Base-by-base conservation (phyloP, 2,888 invertebrate species). In the Lumbricus terrestris region DNA sequence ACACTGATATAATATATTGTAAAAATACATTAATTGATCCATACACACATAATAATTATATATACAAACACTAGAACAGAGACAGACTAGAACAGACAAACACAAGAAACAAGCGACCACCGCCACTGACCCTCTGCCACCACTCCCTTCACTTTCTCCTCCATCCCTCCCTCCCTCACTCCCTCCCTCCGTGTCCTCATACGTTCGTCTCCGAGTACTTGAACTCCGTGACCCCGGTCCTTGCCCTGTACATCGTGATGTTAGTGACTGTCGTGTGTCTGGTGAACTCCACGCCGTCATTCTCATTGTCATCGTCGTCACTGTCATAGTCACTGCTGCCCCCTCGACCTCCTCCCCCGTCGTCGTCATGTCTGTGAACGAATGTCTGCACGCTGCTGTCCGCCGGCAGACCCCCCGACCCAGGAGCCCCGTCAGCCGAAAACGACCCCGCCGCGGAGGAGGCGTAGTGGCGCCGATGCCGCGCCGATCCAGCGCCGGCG, bases 391-490 rank as follows among this genome's bases (percentile, higher is more conserved):
- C 42, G 89, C 88, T n/a, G 90, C 89, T 33, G 89, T 40, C 34
- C 38, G 82, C 34, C 69, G 88, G n/a, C 33, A 82, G 34, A 34
- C 35, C 40, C 88, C 89, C n/a, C n/a, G n/a, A 33, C 42, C 88
- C 29, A 2, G 69, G n/a, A n/a, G n/a, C n/a, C n/a, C n/a, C 69
- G 69, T 69, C 69, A 69, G 69, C 69, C 69, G 69, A 69, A 69
- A 69, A 69, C 8, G 69, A 69, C n/a, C n/a, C n/a, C n/a, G n/a
- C n/a, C 29, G 69, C 69, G 23, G 90, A 90, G 42, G 92, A 90
- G 42, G 92, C 82, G 89, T 89, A 92, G 15, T 92, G 89, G 8
- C 91, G n/a, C n/a, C n/a, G n/a, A n/a, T n/a, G 89, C 38, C 91
- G 90, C n/a, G 92, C 90, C 16, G 91, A 54, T 33, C 33, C 34